A percentile compares a stretch with the other conserved stretches of the same genome.
These are phyloP conservation scores for Aramus guarauna DNA, from an alignment of 2,113 vertebrate species.

Conservation along the genomic window DNA sequence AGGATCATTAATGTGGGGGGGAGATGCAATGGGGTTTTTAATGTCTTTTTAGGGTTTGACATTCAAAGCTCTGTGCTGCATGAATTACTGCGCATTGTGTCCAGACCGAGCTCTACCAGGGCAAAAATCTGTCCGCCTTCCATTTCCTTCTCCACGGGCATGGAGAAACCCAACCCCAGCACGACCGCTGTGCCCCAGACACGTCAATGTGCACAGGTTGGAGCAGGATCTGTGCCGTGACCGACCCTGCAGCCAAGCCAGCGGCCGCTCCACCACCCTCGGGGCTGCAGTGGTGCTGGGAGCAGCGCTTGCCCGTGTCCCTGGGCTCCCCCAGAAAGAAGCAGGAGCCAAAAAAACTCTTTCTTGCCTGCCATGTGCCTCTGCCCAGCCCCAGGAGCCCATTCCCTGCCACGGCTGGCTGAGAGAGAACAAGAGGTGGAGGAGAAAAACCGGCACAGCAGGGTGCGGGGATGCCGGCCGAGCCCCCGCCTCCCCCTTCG, in stretches of 20 bases:
- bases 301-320: fast-evolving
- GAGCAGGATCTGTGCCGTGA: background rate
- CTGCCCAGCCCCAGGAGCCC: background rate
- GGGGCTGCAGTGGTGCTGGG: fast-evolving
- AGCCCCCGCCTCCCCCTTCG: background rate
- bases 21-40: background rate
- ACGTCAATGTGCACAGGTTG: fast-evolving
- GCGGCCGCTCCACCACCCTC: background rate
- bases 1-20: background rate
- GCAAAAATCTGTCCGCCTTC: background rate
- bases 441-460: constrained; percentile 21
- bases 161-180: background rate
- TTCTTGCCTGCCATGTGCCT: background rate
- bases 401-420: background rate
- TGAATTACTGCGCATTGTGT: background rate
- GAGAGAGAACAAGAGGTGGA: constrained; percentile 14
- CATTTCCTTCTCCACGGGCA: background rate
- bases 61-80: background rate
- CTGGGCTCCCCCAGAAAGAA: fast-evolving
- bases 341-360: background rate
- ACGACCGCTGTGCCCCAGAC: background rate
- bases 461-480: background rate
- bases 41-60: background rate
- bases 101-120: background rate
- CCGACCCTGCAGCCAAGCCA: background rate